Conservation (phyloP, 2,888 invertebrate species). For the Norana najaformis region DNA sequence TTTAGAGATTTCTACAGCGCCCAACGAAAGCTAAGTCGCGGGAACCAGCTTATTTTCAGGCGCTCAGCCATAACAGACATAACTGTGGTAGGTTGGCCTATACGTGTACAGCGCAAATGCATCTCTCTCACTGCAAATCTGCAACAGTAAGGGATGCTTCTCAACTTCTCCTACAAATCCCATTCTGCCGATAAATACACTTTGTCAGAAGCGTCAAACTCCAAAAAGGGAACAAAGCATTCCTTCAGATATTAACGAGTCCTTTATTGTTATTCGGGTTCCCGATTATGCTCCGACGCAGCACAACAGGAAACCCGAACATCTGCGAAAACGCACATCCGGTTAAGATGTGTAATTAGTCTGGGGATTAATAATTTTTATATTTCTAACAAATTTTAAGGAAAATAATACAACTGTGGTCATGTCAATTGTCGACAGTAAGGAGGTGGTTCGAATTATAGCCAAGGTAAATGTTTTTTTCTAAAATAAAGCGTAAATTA, state of each 20-base stretch:
- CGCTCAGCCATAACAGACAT: too few species aligned
- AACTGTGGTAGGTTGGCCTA: too few species aligned
- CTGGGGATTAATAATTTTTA: neutral
- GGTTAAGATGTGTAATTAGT: neutral
- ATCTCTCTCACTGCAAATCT: neutral
- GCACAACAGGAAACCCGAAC: neutral
- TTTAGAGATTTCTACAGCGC: too few species aligned
- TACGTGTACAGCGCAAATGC: too few species aligned
- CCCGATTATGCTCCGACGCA: neutral
- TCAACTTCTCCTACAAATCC: neutral
- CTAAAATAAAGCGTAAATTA: neutral
- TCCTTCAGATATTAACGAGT: too few species aligned
- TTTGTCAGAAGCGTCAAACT: too few species aligned
- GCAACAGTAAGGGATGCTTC: neutral
- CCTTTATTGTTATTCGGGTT: too few species aligned
- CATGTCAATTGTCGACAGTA: conserved; percentile 20
- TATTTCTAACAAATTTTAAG: neutral
- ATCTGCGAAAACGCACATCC: conserved; percentile 17
- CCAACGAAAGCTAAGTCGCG: too few species aligned
- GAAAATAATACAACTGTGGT: neutral
- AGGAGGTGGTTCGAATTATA: conserved; percentile 35
- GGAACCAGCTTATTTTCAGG: too few species aligned
- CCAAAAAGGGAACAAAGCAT: too few species aligned
- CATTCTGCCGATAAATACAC: neutral
- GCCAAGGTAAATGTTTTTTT: conserved; percentile 29